phyloP scores from a whole-genome alignment of 2,797 vertebrate genomes.

The Galaxias olidus region DNA sequence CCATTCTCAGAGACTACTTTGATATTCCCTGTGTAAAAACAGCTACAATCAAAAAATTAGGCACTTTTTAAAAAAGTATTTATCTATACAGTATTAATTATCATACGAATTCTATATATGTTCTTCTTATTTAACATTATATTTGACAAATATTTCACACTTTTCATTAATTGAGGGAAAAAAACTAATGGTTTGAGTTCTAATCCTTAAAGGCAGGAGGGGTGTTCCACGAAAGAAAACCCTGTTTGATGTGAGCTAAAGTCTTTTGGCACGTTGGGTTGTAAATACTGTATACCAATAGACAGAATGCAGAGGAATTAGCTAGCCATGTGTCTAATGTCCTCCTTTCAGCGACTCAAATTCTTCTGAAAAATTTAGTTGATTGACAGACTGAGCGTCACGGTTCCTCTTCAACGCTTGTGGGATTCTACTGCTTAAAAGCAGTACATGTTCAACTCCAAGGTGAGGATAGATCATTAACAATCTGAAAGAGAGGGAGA shows the following conservation, averaged over 20 bases:
- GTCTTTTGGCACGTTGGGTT: slow-evolving; percentile 75
- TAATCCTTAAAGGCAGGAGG: slow-evolving; percentile 44
- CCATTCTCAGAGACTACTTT: slow-evolving; percentile 69
- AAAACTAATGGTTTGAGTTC: slow-evolving; percentile 44
- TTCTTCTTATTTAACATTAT: slow-evolving; percentile 68
- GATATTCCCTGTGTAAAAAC: slow-evolving; percentile 80
- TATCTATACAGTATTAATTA: slow-evolving; percentile 72
- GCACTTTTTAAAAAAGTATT: slow-evolving; percentile 83
- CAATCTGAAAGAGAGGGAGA: slow-evolving; percentile 61
- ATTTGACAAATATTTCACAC: slow-evolving; percentile 69
- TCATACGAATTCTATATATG: slow-evolving; percentile 78
- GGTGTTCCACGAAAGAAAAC: slow-evolving; percentile 35
- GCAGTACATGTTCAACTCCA: slow-evolving; percentile 22
- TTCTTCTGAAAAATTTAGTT: slow-evolving; percentile 47
- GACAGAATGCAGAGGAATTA: slow-evolving; percentile 55
- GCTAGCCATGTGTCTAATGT: slow-evolving; percentile 39
- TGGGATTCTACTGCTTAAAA: slow-evolving; percentile 6
- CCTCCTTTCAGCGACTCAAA: slow-evolving; percentile 26
- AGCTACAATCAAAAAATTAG: slow-evolving; percentile 86
- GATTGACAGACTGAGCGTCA: no score
- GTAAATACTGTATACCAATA: slow-evolving; percentile 65
- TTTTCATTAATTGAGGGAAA: slow-evolving; percentile 32
- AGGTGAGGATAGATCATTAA: slow-evolving; percentile 46
- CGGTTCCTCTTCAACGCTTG: no score
- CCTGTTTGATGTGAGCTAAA: slow-evolving; percentile 31